Evolutionary conservation across 2,113 vertebrate genomes (phyloP).

Genomic region (Zeus faber): DNA sequence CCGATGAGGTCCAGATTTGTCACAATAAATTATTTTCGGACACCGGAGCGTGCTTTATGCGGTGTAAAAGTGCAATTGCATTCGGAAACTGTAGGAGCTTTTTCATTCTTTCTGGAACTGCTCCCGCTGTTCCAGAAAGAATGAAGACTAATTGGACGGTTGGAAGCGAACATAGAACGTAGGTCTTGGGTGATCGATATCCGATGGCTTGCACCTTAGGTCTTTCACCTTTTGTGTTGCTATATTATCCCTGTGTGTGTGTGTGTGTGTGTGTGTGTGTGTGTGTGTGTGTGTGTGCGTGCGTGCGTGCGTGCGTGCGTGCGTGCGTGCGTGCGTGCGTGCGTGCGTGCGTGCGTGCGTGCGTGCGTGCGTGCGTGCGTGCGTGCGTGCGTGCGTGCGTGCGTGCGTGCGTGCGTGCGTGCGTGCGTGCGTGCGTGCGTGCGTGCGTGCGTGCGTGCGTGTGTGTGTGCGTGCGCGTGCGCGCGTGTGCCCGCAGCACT

Average conservation of each 20-base stretch:
- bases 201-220: no score
- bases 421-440: background rate
- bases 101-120: no score
- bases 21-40: no score
- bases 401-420: background rate
- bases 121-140: no score
- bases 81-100: no score
- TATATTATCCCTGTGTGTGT: background rate
- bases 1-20: no score
- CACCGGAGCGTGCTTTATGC: no score
- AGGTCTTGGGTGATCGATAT: no score
- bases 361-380: background rate
- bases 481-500: constrained; percentile 62
- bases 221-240: no score
- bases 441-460: background rate
- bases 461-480: background rate
- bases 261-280: constrained; percentile 7
- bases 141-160: no score
- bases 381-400: background rate
- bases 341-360: constrained; percentile 1
- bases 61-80: no score
- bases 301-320: background rate
- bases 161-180: no score
- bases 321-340: background rate
- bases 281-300: constrained; percentile 1